Base-by-base conservation (phyloP, 1,140 invertebrate species). In the Drosophila quadrilineata region DNA sequence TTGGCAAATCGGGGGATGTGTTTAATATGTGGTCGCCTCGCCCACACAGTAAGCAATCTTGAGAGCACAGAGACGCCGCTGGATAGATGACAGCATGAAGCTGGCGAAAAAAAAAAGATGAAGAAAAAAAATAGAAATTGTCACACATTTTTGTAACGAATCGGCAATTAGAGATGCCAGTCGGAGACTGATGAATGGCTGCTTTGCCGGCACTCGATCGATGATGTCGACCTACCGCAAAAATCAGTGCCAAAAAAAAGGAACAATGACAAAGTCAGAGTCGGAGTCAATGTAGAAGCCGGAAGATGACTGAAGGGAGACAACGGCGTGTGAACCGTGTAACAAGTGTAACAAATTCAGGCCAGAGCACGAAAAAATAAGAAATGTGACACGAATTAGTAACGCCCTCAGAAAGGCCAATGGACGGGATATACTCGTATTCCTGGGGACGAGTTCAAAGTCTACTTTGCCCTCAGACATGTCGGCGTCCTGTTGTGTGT, bases 351-450 rank as follows among this genome's bases (percentile, higher is more conserved):
- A 59, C 84, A 72, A 87, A 87, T 87, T 53, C 56, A 28, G 8
- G 10, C 6, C 17, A n/a, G 50, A 63, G 29, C 38, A 72, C 35
- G 72, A 63, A 63, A 86, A 72, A 87, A 86, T 67, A 63, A 63
- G 85, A 72, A 87, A 86, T 67, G 84, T 82, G 84, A 87, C 84
- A 87, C 73, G 74, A 87, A 87, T 87, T 87, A 84, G 76, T 75
- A 45, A 87, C 76, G 84, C 84, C 76, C 59, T 19, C 9, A 52
- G 43, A 43, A 12, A 12, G 38, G 26, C n/a, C 4, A 14, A 10
- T 40, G 3, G 22, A 26, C 33, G 43, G 10, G 16, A 1, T n/a
- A n/a, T n/a, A n/a, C n/a, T n/a, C n/a, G n/a, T n/a, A n/a, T n/a
- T n/a, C n/a, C 19, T 10, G 6, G 3, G 31, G 29, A 40, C 22